These are phyloP conservation scores for Chelonoidis abingdonii DNA, from an alignment of 2,113 vertebrate species.

Conservation along the genomic window DNA sequence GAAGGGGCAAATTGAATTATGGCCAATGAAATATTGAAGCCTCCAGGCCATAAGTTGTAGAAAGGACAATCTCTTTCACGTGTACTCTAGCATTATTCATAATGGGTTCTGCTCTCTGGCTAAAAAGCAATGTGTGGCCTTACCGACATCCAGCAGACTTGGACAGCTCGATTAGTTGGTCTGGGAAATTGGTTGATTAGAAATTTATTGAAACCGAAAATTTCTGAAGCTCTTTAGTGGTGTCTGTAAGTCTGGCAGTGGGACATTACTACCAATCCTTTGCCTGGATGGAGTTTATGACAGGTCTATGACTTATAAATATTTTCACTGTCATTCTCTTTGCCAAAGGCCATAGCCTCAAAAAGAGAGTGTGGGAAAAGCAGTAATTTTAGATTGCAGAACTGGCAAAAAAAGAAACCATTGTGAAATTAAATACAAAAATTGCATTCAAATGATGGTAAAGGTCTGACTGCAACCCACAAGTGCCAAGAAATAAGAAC, in stretches of 20 bases:
- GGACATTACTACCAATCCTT: not conserved
- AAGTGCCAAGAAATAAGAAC: slow-evolving; percentile 35
- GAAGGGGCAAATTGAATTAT: slow-evolving; percentile 75
- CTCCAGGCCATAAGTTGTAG: slow-evolving; percentile 66
- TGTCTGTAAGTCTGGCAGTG: not conserved
- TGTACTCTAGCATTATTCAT: slow-evolving; percentile 59
- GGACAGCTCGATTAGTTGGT: slow-evolving; percentile 10
- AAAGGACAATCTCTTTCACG: slow-evolving; percentile 68
- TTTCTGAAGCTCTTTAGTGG: not conserved
- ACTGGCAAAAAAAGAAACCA: not conserved
- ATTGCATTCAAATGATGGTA: slow-evolving; percentile 1
- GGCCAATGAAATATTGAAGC: slow-evolving; percentile 68
- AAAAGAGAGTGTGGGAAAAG: slow-evolving; percentile 47
- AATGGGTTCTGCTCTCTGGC: slow-evolving; percentile 23
- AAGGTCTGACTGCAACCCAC: not conserved
- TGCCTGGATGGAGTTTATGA: not conserved
- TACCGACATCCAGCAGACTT: slow-evolving; percentile 28
- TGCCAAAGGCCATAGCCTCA: slow-evolving; percentile 20
- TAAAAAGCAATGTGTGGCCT: slow-evolving; percentile 32
- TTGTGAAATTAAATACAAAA: slow-evolving; percentile 41
- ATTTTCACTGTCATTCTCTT: slow-evolving; percentile 44
- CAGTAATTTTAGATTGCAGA: not conserved
- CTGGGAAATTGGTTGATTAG: slow-evolving; percentile 52
- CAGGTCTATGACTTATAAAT: slow-evolving; percentile 27
- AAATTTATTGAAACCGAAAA: slow-evolving; percentile 23